Conservation (phyloP, 1,140 invertebrate genomes). For the Brachionus koreanus region DNA sequence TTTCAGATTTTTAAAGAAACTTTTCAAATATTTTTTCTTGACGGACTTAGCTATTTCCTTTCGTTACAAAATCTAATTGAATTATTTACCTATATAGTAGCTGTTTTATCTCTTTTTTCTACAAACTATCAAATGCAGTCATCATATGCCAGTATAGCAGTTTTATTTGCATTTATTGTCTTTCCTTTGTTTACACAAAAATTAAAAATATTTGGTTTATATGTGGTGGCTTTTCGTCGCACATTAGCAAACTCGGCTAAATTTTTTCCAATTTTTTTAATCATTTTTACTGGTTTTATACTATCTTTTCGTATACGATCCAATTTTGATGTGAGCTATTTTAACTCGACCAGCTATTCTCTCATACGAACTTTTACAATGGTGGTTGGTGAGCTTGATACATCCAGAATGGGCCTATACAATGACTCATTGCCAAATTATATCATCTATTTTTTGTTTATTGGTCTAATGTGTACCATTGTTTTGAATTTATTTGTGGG, state of each 20-base stretch:
- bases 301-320: conserved; percentile 41
- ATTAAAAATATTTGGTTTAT: conserved; percentile 27
- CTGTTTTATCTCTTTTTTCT: conserved; percentile 2
- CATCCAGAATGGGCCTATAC: conserved; percentile 11
- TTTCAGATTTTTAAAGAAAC: conserved; percentile 33
- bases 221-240: conserved; percentile 27
- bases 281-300: conserved; percentile 34
- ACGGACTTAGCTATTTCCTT: conserved; percentile 20
- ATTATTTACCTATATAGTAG: conserved; percentile 16
- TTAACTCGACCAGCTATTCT: conserved; percentile 36
- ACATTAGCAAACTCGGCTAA: conserved; percentile 41
- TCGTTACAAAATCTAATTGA: conserved; percentile 37
- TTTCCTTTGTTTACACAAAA: conserved; percentile 44
- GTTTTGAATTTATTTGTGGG: conserved; percentile 38
- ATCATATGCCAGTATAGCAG: conserved; percentile 22
- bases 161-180: conserved; percentile 39
- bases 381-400: conserved; percentile 30
- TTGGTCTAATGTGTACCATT: conserved; percentile 27
- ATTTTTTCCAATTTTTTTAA: conserved; percentile 42
- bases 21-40: conserved; percentile 27
- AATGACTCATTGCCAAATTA: conserved; percentile 30
- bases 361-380: conserved; percentile 30
- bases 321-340: conserved; percentile 34
- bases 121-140: conserved; percentile 12
- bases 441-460: conserved; percentile 39